Conservation (phyloP, 2,113 vertebrate species). For the Tachuris rubrigastra region DNA sequence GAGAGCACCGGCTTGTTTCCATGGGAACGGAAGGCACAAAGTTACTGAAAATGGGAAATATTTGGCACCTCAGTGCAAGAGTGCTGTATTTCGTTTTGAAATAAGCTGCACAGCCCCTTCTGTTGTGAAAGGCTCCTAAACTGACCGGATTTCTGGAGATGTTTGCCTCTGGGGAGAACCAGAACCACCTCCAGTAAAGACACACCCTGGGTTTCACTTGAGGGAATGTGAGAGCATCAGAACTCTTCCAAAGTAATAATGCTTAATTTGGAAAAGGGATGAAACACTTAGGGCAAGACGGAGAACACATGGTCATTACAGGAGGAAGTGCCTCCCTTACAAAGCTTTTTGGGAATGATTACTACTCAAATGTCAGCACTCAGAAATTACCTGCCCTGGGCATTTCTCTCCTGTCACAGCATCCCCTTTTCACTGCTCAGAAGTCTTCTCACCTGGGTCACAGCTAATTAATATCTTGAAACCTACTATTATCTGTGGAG, state of each 20-base stretch:
- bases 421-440: neutral
- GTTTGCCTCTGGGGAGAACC: no score
- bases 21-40: neutral
- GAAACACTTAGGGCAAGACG: neutral
- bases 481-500: neutral
- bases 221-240: neutral
- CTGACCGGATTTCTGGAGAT: neutral
- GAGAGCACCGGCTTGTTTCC: neutral
- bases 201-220: neutral
- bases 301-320: neutral
- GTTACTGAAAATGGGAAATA: neutral
- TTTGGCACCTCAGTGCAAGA: neutral
- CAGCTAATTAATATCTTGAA: neutral
- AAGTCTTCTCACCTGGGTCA: neutral
- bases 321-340: rapidly evolving
- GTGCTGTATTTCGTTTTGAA: neutral
- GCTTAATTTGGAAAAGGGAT: neutral
- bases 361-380: rapidly evolving
- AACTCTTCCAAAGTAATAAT: neutral
- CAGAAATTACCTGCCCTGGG: neutral
- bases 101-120: neutral
- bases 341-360: neutral
- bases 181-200: neutral
- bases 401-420: neutral
- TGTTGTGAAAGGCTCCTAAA: neutral